Evolutionary conservation across 2,797 vertebrate species (phyloP).

Genomic region (Oryzias dopingdopingensis): DNA sequence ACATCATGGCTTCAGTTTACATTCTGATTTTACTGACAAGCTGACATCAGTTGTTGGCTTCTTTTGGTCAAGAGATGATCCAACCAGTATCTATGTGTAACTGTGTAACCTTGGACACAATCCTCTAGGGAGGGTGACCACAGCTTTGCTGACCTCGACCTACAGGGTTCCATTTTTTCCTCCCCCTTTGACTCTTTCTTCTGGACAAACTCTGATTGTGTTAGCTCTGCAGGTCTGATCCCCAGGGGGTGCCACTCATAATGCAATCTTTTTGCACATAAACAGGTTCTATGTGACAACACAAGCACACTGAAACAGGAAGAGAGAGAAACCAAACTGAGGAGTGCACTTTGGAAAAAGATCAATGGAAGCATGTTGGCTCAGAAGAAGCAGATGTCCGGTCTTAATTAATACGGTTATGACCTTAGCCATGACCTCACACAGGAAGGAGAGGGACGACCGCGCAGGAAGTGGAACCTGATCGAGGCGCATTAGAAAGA

Average conservation of each 20-base stretch:
- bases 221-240: conserved; percentile 39
- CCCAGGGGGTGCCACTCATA: conserved; percentile 47
- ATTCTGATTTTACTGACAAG: conserved; percentile 2
- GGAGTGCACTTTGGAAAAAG: conserved; percentile 51
- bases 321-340: conserved; percentile 30
- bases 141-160: conserved; percentile 54
- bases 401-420: conserved; percentile 74
- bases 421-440: conserved; percentile 72
- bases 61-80: conserved; percentile 12
- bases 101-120: conserved; percentile 25
- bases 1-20: background rate
- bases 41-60: conserved; percentile 17
- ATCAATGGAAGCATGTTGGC: conserved; percentile 60
- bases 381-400: conserved; percentile 81
- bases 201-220: conserved; percentile 55
- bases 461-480: conserved; percentile 70
- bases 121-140: conserved; percentile 50
- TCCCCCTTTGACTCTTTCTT: conserved; percentile 36
- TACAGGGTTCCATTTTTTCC: conserved; percentile 17
- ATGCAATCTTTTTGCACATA: conserved; percentile 44
- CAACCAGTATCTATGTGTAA: conserved; percentile 13
- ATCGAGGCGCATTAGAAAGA: conserved; percentile 64
- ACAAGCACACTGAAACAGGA: conserved; percentile 37
- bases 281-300: conserved; percentile 28
- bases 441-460: conserved; percentile 65